Evolutionary conservation across 64 coral and sea anemone genomes (phyloP), one percentile per base, ranked within the genome.

Genomic region (Pocillopora damicornis): DNA sequence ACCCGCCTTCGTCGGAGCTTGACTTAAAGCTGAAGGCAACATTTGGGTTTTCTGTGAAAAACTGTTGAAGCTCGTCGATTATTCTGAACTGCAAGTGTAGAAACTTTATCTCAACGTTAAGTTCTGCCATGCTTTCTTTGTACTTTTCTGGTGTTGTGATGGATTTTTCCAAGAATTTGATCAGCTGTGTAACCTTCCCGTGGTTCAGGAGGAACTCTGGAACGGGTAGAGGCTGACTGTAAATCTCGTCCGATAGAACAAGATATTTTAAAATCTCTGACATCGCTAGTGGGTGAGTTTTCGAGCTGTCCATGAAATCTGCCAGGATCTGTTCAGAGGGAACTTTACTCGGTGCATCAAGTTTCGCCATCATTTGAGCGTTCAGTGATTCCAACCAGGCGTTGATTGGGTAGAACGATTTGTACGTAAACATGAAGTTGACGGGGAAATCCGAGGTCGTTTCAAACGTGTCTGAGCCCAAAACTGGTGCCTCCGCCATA

Each of bases 361-460:
- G 60, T 58, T 82, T 90, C 16, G 58, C 88, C 57, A 82, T 64
- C 88, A 90, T 90, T 16, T 83, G 88, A 12, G 88, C 88, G 64
- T 81, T 90, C 16, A 90, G 74, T 26, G 88, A 90, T 37, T 90
- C 88, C 2, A 90, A 58, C 88, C 79, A 90, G 10, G 61, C 88
- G 20, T 90, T 90, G 0, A 83, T 80, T 10, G 59, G 17, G 74
- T 90, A 90, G 60, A 90, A 90, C 14, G 68, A 51, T 45, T 90
- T 90, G 58, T 90, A 90, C 13, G 88, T 90, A 16, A 81, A 82
- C 88, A 90, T 90, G 59, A 90, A 90, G 72, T 90, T 42, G 58
- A 90, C 59, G 0, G 88, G 88, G 22, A 90, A 90, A 16, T 66
- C 79, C 0, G 79, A 76, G 14, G 88, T 61, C 15, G 61, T 37